These are phyloP conservation scores for Parauchenoglanis punctatus DNA, from an alignment of 2,797 vertebrate genomes.

Conservation along the genomic window DNA sequence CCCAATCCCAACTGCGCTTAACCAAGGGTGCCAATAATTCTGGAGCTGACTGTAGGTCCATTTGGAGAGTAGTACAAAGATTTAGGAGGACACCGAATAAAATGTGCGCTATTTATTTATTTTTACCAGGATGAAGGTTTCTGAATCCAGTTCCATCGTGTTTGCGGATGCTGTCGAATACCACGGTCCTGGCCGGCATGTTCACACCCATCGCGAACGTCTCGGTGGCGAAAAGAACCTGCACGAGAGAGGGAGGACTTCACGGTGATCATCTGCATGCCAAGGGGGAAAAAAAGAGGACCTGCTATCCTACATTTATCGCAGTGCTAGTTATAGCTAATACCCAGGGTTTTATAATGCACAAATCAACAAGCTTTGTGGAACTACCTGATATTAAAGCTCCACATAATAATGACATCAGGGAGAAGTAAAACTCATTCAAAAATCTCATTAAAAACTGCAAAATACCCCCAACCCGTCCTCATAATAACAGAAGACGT, in stretches of 20 bases:
- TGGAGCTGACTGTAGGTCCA: neutral
- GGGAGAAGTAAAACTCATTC: neutral
- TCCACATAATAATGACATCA: neutral
- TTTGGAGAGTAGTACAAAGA: neutral
- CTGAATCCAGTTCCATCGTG: conserved; percentile 88
- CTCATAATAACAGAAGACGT: neutral
- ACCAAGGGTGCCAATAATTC: neutral
- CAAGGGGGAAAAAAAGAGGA: neutral
- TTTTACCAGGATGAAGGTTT: conserved; percentile 87
- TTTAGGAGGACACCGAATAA: neutral
- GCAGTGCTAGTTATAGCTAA: neutral
- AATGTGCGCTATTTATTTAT: neutral
- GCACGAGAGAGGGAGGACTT: conserved; percentile 2
- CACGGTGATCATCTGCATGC: neutral
- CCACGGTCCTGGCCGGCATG: conserved; percentile 91
- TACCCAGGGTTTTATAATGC: neutral
- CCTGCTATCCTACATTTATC: neutral
- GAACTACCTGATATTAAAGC: neutral
- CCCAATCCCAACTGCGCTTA: neutral
- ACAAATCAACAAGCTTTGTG: neutral
- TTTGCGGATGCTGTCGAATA: conserved; percentile 91
- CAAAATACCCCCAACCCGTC: too few relatives aligned
- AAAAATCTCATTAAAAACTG: neutral
- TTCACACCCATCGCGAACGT: conserved; percentile 96
- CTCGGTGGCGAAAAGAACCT: conserved; percentile 93